phyloP scores from a whole-genome alignment of 2,113 vertebrate genomes.

The Coryphaenoides rupestris region DNA sequence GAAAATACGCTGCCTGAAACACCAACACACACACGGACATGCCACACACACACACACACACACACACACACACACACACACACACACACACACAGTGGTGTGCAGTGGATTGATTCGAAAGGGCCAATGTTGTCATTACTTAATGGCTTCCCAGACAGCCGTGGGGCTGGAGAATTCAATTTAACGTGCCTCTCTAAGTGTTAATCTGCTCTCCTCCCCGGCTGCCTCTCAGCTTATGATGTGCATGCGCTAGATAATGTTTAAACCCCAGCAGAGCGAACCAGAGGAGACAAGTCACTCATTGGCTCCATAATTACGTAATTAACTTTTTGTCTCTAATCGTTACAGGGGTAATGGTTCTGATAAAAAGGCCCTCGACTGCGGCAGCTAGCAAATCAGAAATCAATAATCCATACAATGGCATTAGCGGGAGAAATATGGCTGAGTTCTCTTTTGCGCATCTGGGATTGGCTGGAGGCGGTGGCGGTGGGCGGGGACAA shows the following conservation, averaged over 20 bases:
- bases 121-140: constrained; percentile 89
- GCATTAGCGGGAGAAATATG: constrained; percentile 69
- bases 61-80: constrained; percentile 17
- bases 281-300: constrained; percentile 93
- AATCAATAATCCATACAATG: constrained; percentile 97
- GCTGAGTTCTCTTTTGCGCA: constrained; percentile 67
- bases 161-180: constrained; percentile 87
- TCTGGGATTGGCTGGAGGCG: too few species aligned
- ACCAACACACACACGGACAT: constrained; percentile 13
- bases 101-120: constrained; percentile 82
- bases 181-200: constrained; percentile 84
- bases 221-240: constrained; percentile 82
- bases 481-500: too few species aligned
- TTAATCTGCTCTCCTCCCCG: constrained; percentile 88
- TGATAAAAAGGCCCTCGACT: constrained; percentile 90
- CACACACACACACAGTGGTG: constrained; percentile 64
- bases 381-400: constrained; percentile 90
- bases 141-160: constrained; percentile 92
- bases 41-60: constrained; percentile 8
- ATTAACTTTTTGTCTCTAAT: constrained; percentile 99
- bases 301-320: constrained; percentile 99
- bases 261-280: constrained; percentile 90
- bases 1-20: constrained; percentile 59
- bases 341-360: constrained; percentile 97
- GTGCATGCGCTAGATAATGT: constrained; percentile 87